phyloP scores from a whole-genome alignment of 2,888 invertebrate species.

The Sicus ferrugineus region DNA sequence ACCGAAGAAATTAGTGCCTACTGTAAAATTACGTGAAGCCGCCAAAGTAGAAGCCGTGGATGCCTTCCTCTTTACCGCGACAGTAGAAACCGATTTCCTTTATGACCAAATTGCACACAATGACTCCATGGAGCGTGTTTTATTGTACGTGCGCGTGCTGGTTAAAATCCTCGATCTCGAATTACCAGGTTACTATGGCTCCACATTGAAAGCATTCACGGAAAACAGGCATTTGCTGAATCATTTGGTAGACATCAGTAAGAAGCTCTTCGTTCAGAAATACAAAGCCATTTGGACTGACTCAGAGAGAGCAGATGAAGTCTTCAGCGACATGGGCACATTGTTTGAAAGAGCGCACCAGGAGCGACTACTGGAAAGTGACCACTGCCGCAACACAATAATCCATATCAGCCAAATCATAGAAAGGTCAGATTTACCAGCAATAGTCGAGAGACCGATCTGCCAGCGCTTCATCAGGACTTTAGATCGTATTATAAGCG shows the following conservation, averaged over 20 bases:
- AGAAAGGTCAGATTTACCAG: slow-evolving; percentile 33
- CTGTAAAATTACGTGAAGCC: slow-evolving; percentile 39
- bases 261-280: slow-evolving; percentile 58
- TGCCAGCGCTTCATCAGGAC: slow-evolving; percentile 6
- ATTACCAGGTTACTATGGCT: slow-evolving; percentile 51
- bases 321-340: slow-evolving; percentile 46
- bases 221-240: slow-evolving; percentile 46
- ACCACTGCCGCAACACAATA: slow-evolving; percentile 41
- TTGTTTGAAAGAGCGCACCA: slow-evolving; percentile 47
- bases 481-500: not conserved
- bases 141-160: slow-evolving; percentile 48
- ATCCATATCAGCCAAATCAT: slow-evolving; percentile 44
- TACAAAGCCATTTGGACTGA: slow-evolving; percentile 45
- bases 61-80: slow-evolving; percentile 50
- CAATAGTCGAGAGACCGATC: slow-evolving; percentile 20
- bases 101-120: slow-evolving; percentile 45
- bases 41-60: slow-evolving; percentile 49
- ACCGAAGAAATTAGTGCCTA: slow-evolving; percentile 28
- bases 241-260: slow-evolving; percentile 45
- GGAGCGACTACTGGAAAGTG: slow-evolving; percentile 34
- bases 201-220: slow-evolving; percentile 47
- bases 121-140: slow-evolving; percentile 49
- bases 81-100: slow-evolving; percentile 44
- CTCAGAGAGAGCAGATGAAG: slow-evolving; percentile 34
- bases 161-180: slow-evolving; percentile 50